Evolutionary conservation across 2,888 invertebrate genomes (phyloP).

Genomic region (Scrobipalpa costella): DNA sequence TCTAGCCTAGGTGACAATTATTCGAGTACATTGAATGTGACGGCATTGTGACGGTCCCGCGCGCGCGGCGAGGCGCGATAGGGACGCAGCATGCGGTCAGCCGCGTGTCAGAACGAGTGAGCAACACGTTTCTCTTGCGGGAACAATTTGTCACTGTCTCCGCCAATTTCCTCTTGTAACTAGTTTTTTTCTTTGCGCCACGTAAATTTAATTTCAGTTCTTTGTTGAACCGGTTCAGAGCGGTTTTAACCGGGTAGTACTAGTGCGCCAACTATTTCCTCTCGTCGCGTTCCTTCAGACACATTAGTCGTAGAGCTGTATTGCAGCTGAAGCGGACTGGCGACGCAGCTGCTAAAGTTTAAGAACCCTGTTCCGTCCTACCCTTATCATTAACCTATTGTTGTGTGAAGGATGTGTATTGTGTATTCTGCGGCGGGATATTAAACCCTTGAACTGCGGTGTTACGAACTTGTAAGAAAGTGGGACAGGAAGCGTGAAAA

Average conservation of each 20-base stretch:
- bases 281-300: conserved; percentile 23
- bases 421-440: conserved; percentile 13
- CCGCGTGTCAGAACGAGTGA: conserved; percentile 49
- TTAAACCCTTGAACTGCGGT: conserved; percentile 31
- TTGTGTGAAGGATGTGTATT: conserved; percentile 10
- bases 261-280: conserved; percentile 37
- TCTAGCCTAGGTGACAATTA: conserved; percentile 53
- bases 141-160: conserved; percentile 79
- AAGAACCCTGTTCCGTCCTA: neutral
- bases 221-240: conserved; percentile 68
- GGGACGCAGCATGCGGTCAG: conserved; percentile 46
- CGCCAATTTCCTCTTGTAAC: conserved; percentile 78
- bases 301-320: conserved; percentile 33
- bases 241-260: conserved; percentile 53
- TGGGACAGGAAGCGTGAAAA: conserved; percentile 45
- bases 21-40: conserved; percentile 54
- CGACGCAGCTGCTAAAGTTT: neutral
- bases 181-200: conserved; percentile 78
- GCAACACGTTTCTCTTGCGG: conserved; percentile 60
- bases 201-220: conserved; percentile 78
- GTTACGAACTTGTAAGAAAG: conserved; percentile 39
- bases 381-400: conserved; percentile 7
- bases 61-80: conserved; percentile 44
- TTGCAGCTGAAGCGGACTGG: neutral
- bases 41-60: conserved; percentile 47